Conservation (phyloP, 2,888 invertebrate species). For the Cremastobaeus sp. region DNA sequence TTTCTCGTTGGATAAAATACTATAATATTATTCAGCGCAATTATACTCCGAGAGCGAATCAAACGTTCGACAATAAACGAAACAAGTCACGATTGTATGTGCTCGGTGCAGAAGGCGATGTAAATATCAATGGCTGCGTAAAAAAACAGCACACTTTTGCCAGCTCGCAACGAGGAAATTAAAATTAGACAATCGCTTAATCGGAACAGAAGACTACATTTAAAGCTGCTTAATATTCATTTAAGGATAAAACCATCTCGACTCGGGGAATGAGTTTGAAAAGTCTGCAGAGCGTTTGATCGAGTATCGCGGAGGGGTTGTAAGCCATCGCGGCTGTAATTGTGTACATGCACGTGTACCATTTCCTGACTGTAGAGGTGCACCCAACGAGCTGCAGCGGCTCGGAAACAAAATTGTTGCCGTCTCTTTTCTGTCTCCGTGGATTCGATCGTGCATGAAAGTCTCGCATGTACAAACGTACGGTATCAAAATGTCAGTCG, state of each 20-base stretch:
- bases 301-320: constrained; percentile 26
- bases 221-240: constrained; percentile 28
- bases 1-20: no score
- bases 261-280: constrained; percentile 7
- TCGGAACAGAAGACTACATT: constrained; percentile 1
- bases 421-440: constrained; percentile 55
- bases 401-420: constrained; percentile 56
- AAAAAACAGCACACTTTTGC: no score
- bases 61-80: no score
- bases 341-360: constrained; percentile 27
- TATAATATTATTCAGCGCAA: no score
- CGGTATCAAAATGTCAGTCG: constrained; percentile 54
- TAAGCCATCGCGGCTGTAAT: constrained; percentile 12
- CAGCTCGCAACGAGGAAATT: no score
- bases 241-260: constrained; percentile 20
- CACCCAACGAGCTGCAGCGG: constrained; percentile 40
- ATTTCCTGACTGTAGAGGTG: constrained; percentile 28
- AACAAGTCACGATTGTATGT: no score
- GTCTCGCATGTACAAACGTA: constrained; percentile 46
- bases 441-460: constrained; percentile 54
- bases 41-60: no score
- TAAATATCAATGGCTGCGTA: no score
- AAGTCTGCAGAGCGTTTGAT: constrained; percentile 16
- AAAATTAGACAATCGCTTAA: constrained; percentile 5
- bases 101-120: no score